phyloP scores from a whole-genome alignment of 2,797 vertebrate species.

The Rhyacichthys aspro region DNA sequence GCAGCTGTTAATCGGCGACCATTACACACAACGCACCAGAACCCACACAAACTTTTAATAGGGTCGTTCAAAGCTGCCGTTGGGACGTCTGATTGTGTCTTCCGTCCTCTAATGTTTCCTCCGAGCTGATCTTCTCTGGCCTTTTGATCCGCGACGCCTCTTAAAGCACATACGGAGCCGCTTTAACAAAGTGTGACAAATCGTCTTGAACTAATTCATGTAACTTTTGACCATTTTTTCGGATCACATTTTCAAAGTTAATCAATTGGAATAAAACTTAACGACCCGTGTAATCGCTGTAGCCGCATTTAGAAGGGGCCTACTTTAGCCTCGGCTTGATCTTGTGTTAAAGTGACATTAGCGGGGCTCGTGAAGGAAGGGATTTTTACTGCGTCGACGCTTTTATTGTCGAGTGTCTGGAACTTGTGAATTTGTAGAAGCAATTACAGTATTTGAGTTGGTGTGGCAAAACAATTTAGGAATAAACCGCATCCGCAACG shows the following conservation, averaged over 20 bases:
- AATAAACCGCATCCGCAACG: slow-evolving; percentile 46
- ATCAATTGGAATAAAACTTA: slow-evolving; percentile 6
- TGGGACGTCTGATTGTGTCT: slow-evolving; percentile 2
- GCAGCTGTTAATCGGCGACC: slow-evolving; percentile 1
- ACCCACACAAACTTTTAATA: slow-evolving; percentile 1
- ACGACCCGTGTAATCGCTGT: not conserved
- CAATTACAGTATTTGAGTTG: slow-evolving; percentile 44
- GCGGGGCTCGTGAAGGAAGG: slow-evolving; percentile 43
- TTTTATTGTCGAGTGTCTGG: slow-evolving; percentile 59
- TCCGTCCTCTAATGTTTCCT: not conserved
- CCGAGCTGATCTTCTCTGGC: too few relatives aligned
- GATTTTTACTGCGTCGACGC: slow-evolving; percentile 44
- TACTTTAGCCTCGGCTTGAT: slow-evolving; percentile 16
- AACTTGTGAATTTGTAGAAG: slow-evolving; percentile 63
- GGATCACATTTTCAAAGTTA: not conserved
- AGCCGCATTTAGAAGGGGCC: slow-evolving; percentile 23
- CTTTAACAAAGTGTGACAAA: not conserved
- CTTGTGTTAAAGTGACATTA: slow-evolving; percentile 33
- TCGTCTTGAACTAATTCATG: slow-evolving; percentile 4
- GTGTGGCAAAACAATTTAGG: slow-evolving; percentile 47
- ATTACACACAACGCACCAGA: not conserved
- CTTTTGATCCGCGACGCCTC: not conserved
- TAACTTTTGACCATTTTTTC: not conserved
- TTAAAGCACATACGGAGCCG: not conserved
- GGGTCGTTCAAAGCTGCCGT: not conserved